These are phyloP conservation scores for Haliclystus octoradiatus DNA, from an alignment of 30 jellyfish, hydroid and myxozoan genomes.

Conservation along the genomic window DNA sequence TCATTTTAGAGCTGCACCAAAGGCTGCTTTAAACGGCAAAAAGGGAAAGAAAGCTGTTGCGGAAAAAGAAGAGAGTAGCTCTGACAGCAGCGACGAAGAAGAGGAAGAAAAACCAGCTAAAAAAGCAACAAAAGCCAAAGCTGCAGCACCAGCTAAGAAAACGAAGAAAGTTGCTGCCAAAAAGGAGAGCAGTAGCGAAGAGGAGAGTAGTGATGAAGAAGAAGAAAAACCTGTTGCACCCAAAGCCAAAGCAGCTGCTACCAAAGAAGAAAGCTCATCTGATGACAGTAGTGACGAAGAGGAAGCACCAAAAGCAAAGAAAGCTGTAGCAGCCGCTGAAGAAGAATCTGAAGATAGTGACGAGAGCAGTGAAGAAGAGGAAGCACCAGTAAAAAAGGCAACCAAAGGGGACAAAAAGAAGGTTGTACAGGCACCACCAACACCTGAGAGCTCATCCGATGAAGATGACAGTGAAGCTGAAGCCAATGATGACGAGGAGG, in stretches of 20 bases:
- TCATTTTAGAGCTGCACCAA: neutral
- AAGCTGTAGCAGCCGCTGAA: neutral
- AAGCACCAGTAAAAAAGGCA: neutral
- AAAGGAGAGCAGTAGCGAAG: neutral
- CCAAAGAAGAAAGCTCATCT: constrained; percentile 17
- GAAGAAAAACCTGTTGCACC: neutral
- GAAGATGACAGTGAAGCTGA: constrained; percentile 1
- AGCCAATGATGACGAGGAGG: constrained; percentile 16
- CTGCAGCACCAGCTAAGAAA: neutral
- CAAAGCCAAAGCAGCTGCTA: constrained; percentile 3
- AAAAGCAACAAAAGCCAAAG: neutral
- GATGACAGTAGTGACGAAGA: constrained; percentile 58
- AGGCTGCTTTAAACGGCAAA: neutral
- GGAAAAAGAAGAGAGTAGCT: too few species aligned
- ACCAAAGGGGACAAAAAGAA: neutral
- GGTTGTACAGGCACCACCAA: constrained; percentile 4
- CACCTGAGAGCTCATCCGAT: constrained; percentile 2
- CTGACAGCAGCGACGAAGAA: too few species aligned
- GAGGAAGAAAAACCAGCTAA: too few species aligned
- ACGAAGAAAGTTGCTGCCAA: neutral
- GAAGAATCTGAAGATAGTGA: neutral
- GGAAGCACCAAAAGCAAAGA: constrained; percentile 4
- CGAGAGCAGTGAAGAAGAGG: neutral
- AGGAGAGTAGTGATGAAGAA: neutral
- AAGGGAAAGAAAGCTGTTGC: neutral